Base-by-base conservation (phyloP, 2,113 vertebrate species). In the Macrotis lagotis region DNA sequence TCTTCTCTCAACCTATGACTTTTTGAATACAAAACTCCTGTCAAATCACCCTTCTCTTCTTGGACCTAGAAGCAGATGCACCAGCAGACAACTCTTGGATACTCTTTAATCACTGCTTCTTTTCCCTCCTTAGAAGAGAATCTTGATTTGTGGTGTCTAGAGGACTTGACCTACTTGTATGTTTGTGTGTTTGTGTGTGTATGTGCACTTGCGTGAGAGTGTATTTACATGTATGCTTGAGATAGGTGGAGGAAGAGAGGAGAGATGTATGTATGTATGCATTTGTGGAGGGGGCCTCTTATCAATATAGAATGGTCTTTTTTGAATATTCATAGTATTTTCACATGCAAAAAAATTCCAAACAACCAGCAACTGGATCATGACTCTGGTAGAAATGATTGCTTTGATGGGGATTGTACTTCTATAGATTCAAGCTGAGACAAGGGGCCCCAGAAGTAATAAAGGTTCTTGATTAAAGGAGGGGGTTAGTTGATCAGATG, bases 81-180 rank as follows among this genome's bases (percentile, higher is more conserved):
- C 48, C 92, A 55, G 92, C 53, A 51, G 91, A 51, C 91, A 49
- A 1, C 10, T 59, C 90, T 50, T 50, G 16, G 28, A 1, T 49
- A 49, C 93, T 24, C 48, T 4, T 48, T 48, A 91, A 55, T 55
- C 93, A 88, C 91, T 24, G 50, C 0, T n/a, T 89, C 59, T 51
- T 94, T 88, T 83, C 90, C 74, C 90, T 95, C 10, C 47, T 31
- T 93, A 51, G 74, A 31, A n/a, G 88, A 48, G 92, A 95, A 89
- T 92, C 93, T 31, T 51, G 48, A 74, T 48, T 92, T 94, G 90
- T 91, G 47, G 91, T 95, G 7, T 89, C 91, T 74, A 91, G 91
- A 95, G 53, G 37, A 94, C 95, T 53, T 51, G 47, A 91, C 22
- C 44, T 90, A 22, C 53, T 44, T 25, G 5, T 19, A 37, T 22